Base-by-base conservation (phyloP, 1,140 invertebrate species). In the Nebria ingens region DNA sequence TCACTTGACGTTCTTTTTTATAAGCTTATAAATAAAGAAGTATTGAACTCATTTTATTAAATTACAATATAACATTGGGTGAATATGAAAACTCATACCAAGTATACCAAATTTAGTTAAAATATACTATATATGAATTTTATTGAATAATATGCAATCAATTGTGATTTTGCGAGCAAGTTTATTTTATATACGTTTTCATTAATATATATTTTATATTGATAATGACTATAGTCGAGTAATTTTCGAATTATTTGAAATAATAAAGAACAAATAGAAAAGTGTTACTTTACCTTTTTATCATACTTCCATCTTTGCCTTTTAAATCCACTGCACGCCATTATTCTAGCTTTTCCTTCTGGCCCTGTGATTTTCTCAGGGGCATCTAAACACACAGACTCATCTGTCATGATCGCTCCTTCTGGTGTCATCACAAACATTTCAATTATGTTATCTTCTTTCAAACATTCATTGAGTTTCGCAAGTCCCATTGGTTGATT, bases 391-490 rank as follows among this genome's bases (percentile, higher is more conserved):
- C 86, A 88, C 2, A 87, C 74, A 3, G 79, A 83, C 62, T 88
- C 85, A 61, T 88, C 84, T 0, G 82, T 84, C 80, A 84, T 84
- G 53, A 86, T 67, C 21, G 74, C 73, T 0, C 84, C 84, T 50
- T 78, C 76, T 40, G 78, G 72, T 1, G 79, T 82, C 64, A 87
- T 82, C 2, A 90, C 80, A 66, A 89, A 90, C 74, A 87, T 81
- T 66, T 90, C 86, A 59, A 79, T 77, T 13, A 82, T 71, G 51
- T 77, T 70, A 19, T 73, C 64, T 56, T 73, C 69, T 0, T 59
- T 59, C 13, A 76, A 52, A 59, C 81, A 83, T 19, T 73, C 68
- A 13, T 78, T 74, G 0, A 85, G 63, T 9, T 75, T 71, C 0
- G 84, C 79, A 2, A 79, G 73, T 2, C 86, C 85, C 56, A 80